These are phyloP conservation scores for Lasioglossum baleicum DNA, from an alignment of 1,140 invertebrate genomes.

Conservation along the genomic window DNA sequence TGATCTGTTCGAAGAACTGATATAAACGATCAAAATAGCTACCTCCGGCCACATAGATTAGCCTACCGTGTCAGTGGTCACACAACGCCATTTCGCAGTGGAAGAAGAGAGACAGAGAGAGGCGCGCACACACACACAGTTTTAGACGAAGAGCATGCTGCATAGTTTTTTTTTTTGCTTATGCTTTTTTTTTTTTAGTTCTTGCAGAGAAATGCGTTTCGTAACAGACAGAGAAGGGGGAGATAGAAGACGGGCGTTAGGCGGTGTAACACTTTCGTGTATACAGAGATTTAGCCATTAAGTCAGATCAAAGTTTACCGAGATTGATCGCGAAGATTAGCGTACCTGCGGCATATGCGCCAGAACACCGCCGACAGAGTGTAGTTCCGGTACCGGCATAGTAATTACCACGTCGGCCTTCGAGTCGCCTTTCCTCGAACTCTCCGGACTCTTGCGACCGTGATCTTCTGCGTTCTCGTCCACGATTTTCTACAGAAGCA, in stretches of 20 bases:
- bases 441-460: slow-evolving; percentile 83
- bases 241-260: slow-evolving; percentile 28
- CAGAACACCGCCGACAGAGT: slow-evolving; percentile 90
- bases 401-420: slow-evolving; percentile 84
- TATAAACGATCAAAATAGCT: slow-evolving; percentile 76
- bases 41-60: slow-evolving; percentile 68
- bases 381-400: slow-evolving; percentile 85
- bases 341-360: slow-evolving; percentile 94
- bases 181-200: slow-evolving; percentile 4
- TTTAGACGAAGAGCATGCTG: slow-evolving; percentile 61
- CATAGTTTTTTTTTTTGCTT: background rate
- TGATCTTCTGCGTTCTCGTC: slow-evolving; percentile 83
- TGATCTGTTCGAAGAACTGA: slow-evolving; percentile 86
- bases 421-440: slow-evolving; percentile 83
- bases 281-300: background rate
- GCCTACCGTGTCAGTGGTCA: slow-evolving; percentile 71
- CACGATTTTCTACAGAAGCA: slow-evolving; percentile 78
- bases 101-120: slow-evolving; percentile 57
- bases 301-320: background rate
- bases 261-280: slow-evolving; percentile 27
- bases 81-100: slow-evolving; percentile 56
- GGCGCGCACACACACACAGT: slow-evolving; percentile 44
- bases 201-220: slow-evolving; percentile 41
- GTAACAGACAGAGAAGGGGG: slow-evolving; percentile 16
- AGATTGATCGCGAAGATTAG: slow-evolving; percentile 59